Evolutionary conservation across 2,888 invertebrate genomes (phyloP).

Genomic region (Galerucella pusilla): DNA sequence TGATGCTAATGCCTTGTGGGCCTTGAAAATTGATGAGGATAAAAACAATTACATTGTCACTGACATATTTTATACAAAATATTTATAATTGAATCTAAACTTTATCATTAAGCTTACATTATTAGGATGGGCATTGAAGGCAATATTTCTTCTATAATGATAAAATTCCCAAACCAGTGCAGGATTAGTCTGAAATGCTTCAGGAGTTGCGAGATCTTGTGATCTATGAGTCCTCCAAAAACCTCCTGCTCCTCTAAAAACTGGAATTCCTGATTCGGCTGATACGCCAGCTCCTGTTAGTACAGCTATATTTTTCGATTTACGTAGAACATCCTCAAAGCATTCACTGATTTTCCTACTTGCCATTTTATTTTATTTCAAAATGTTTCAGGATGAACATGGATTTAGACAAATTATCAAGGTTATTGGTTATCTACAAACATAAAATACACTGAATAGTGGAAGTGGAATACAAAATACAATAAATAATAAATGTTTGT

Average conservation of each 20-base stretch:
- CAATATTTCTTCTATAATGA: slow-evolving; percentile 84
- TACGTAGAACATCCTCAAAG: slow-evolving; percentile 71
- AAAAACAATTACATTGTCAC: neutral
- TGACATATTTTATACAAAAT: neutral
- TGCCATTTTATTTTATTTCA: slow-evolving; percentile 22
- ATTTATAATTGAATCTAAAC: neutral
- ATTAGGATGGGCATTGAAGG: slow-evolving; percentile 77
- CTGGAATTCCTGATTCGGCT: slow-evolving; percentile 93
- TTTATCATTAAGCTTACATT: slow-evolving; percentile 65
- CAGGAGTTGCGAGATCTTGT: slow-evolving; percentile 74
- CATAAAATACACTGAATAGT: neutral
- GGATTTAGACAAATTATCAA: slow-evolving; percentile 29
- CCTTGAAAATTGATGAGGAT: slow-evolving; percentile 55
- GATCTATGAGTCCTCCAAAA: slow-evolving; percentile 83
- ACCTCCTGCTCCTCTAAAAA: slow-evolving; percentile 85
- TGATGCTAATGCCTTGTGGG: slow-evolving; percentile 78
- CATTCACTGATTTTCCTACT: slow-evolving; percentile 44
- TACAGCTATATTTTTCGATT: slow-evolving; percentile 73
- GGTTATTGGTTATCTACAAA: slow-evolving; percentile 9
- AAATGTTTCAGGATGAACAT: slow-evolving; percentile 16
- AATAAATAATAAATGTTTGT: too few relatives aligned
- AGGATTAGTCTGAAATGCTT: slow-evolving; percentile 78
- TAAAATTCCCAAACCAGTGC: slow-evolving; percentile 93
- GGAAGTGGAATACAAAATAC: too few relatives aligned
- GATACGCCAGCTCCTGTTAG: slow-evolving; percentile 96